phyloP scores from a whole-genome alignment of 1,140 invertebrate genomes.

The Pseudomyrmex pallidus region DNA sequence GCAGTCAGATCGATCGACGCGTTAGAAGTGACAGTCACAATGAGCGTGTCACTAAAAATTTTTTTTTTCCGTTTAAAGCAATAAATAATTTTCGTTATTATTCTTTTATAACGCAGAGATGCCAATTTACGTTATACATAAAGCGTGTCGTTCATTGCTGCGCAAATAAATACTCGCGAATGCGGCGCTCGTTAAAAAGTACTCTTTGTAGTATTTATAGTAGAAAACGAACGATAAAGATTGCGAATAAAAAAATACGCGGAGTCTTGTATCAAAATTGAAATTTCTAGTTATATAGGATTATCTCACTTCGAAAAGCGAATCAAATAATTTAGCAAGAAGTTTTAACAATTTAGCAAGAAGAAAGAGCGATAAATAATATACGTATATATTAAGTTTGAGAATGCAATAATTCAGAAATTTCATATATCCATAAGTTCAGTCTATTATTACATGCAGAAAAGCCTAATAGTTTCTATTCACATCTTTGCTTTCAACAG shows the following conservation, averaged over 20 bases:
- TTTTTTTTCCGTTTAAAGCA: not conserved
- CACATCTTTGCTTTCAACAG: slow-evolving; percentile 51
- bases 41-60: slow-evolving; percentile 4
- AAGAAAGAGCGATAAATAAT: not conserved
- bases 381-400: slow-evolving; percentile 2
- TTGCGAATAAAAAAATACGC: slow-evolving; percentile 42
- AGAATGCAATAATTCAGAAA: not conserved
- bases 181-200: slow-evolving; percentile 52
- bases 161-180: slow-evolving; percentile 13
- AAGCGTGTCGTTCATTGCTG: not conserved
- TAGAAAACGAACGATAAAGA: slow-evolving; percentile 46
- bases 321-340: not conserved
- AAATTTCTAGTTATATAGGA: not conserved
- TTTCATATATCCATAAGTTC: not conserved
- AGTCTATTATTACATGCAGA: slow-evolving; percentile 40
- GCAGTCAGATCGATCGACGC: slow-evolving; percentile 3
- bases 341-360: not conserved
- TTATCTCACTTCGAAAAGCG: not conserved
- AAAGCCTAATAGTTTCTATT: slow-evolving; percentile 43
- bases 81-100: slow-evolving; percentile 23
- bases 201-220: slow-evolving; percentile 81
- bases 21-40: slow-evolving; percentile 6
- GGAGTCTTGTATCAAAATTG: not conserved
- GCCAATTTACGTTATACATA: not conserved
- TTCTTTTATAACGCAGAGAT: slow-evolving; percentile 35